Base-by-base conservation (phyloP, 2,113 vertebrate genomes). In the Nerophis lumbriciformis region DNA sequence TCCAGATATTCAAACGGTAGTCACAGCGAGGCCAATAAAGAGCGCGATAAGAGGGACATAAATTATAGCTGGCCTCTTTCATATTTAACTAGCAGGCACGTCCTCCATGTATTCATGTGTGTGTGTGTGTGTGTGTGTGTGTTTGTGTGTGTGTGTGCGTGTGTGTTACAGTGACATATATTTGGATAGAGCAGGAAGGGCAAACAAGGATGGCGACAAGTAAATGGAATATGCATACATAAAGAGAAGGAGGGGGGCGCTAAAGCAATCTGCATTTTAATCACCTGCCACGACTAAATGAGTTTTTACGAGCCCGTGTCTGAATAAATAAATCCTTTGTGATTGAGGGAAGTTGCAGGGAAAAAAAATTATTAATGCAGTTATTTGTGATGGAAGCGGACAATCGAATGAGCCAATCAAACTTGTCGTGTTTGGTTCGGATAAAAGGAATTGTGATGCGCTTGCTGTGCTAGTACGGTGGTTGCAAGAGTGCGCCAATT, bases 1-100 rank as follows among this genome's bases (percentile, higher is more conserved):
- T 83, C 71, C 44, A 82, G 84, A 83, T 87, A 88, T 87, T 88
- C 85, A 88, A 81, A 76, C 79, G 72, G 81, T 81, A 83, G 80
- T 80, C 84, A 85, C 78, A 15, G 75, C 65, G 79, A 82, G 70
- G 78, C 77, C 77, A 86, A 80, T 81, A 83, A 83, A 87, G 68
- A 71, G 71, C 42, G 65, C 80, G 73, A 83, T 66, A 60, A 73
- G 48, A 75, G 62, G 76, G 65, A 81, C 74, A 77, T 87, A 78
- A 88, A 85, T 88, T 72, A 84, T 68, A 63, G 44, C 68, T 49
- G 53, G 53, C 61, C 61, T 39, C 13, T 68, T 83, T 80, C 68
- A 82, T 77, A 66, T 74, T 77, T 80, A 75, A 75, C 66, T 63
- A 45, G 42, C 42, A 45, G 42, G 42, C 6, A 7, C 5, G 10